phyloP scores from a whole-genome alignment of 2,888 invertebrate genomes.

The Odontomyia ornata region DNA sequence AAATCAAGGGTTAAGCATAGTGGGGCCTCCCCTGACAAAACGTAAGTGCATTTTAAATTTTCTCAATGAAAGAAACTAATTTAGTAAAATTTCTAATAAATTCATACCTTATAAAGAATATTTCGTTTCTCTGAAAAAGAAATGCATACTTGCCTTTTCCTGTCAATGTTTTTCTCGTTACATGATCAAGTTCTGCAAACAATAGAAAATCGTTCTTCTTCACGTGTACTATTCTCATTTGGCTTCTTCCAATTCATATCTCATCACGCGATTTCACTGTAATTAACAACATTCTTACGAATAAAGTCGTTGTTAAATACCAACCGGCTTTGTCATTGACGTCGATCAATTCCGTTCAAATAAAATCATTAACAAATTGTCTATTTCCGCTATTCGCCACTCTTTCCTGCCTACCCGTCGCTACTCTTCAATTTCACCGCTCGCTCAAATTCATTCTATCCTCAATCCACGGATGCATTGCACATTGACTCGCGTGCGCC shows the following conservation, averaged over 20 bases:
- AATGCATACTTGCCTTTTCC: too few relatives aligned
- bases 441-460: too few relatives aligned
- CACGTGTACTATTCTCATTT: background rate
- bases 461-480: background rate
- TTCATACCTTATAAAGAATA: too few relatives aligned
- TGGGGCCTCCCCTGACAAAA: too few relatives aligned
- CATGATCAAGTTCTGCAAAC: too few relatives aligned
- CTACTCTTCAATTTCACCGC: background rate
- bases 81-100: too few relatives aligned
- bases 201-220: too few relatives aligned
- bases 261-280: conserved; percentile 16
- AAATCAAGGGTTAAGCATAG: too few relatives aligned
- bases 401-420: conserved; percentile 3
- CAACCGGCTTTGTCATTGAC: conserved; percentile 35
- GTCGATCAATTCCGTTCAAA: conserved; percentile 26
- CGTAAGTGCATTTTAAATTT: too few relatives aligned
- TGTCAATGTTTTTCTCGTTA: too few relatives aligned
- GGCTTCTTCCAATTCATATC: background rate
- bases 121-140: too few relatives aligned
- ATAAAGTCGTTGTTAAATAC: conserved; percentile 23
- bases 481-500: conserved; percentile 23
- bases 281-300: conserved; percentile 25
- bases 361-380: conserved; percentile 45
- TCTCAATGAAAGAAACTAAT: too few relatives aligned
- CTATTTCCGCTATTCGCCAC: conserved; percentile 45